Conservation (phyloP, 1,140 invertebrate genomes). For the Trypoxylus dichotomus region DNA sequence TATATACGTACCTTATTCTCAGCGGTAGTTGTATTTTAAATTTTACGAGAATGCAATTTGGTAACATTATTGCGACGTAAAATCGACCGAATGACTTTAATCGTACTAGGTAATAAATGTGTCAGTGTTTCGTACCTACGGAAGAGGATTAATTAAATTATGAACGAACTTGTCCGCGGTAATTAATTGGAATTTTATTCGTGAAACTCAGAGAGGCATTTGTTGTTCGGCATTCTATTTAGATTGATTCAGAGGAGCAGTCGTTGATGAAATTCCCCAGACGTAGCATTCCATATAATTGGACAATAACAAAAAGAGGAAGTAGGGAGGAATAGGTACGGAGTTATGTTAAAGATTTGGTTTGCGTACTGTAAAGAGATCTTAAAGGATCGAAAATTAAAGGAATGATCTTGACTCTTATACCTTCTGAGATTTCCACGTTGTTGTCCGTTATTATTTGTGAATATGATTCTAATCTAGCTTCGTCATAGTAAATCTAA, state of each 20-base stretch:
- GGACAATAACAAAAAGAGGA: background rate
- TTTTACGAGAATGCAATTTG: constrained; percentile 7
- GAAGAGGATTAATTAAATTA: background rate
- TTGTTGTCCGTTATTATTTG: no score
- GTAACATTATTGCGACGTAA: background rate
- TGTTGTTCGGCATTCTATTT: background rate
- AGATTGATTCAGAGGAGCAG: background rate
- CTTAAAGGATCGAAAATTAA: no score
- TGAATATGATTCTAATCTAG: no score
- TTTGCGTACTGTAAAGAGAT: no score
- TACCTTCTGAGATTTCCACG: no score
- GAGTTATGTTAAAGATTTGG: no score
- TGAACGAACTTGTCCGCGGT: background rate
- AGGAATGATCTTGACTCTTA: no score
- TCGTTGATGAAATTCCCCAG: background rate
- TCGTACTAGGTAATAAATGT: background rate
- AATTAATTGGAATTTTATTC: constrained; percentile 4
- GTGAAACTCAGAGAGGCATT: background rate
- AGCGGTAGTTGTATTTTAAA: background rate
- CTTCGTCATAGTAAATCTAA: no score
- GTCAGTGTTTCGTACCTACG: background rate
- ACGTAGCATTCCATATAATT: background rate
- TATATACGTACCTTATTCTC: background rate
- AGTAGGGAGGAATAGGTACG: background rate
- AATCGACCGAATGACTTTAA: background rate